Evolutionary conservation across 2,113 vertebrate genomes (phyloP), one percentile per base, ranked within the genome.

Genomic region (Muntiacus muntjak): DNA sequence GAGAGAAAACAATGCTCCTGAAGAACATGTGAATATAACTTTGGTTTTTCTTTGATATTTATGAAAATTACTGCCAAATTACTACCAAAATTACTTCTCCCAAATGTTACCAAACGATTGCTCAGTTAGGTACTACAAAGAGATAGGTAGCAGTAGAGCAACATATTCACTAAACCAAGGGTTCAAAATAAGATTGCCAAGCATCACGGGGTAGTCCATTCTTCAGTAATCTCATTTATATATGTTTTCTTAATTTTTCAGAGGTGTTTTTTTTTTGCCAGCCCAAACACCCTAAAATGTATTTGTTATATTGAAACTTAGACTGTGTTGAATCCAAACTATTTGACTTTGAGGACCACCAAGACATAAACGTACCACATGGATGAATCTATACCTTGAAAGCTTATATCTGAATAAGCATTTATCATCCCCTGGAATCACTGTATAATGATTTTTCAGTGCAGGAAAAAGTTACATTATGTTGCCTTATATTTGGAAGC

Each of bases 391-490:
- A 40, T 55, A 96, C 55, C 58, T 94, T 95, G 89, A 94, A 95
- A 95, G 81, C 19, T 84, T 52, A 87, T 86, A 87, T 40, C 79
- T 95, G 26, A 89, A 89, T 98, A 97, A 98, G 97, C 81, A 95
- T 98, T 98, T 97, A 95, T 97, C 83, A 47, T 91, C 96, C 81
- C 92, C 76, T 92, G 58, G 92, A 97, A 96, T 95, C 4, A 0
- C 23, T 55, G 30, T 95, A 17, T 2, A 19, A 96, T 78, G 30
- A 13, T 96, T 92, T 64, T 94, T 74, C 89, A 62, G 58, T 81
- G 47, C 23, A 87, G 93, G 79, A 54, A 60, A 92, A 94, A 98
- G 30, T 87, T 52, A 93, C 47, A 90, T 40, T 0, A 0, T 50
- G 28, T 64, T 7, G 83, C 33, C 60, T 95, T 93, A 10, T 3